These are phyloP conservation scores for Ceuthmochares aereus DNA, from an alignment of 2,113 vertebrate species.

Conservation along the genomic window DNA sequence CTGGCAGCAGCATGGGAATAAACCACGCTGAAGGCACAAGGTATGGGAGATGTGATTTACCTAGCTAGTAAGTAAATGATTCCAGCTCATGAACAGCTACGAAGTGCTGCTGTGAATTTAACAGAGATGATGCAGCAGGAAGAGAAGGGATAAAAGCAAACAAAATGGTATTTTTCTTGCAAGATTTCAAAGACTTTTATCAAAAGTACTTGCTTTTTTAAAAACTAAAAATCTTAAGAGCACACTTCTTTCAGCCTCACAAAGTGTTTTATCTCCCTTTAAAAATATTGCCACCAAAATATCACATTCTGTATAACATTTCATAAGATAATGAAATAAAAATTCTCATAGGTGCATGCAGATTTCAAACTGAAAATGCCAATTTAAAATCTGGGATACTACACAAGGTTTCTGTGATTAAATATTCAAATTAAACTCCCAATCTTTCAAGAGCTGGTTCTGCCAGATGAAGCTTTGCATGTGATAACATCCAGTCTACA, in stretches of 20 bases:
- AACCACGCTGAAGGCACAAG: background rate
- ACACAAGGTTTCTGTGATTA: background rate
- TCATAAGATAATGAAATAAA: background rate
- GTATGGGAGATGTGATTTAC: background rate
- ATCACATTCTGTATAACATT: background rate
- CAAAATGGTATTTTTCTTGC: background rate
- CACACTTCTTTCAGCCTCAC: background rate
- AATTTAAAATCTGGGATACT: background rate
- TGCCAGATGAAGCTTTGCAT: background rate
- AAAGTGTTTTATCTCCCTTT: background rate
- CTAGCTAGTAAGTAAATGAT: background rate
- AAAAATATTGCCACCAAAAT: background rate
- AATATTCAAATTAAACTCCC: background rate
- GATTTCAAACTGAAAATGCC: background rate
- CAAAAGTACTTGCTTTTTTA: background rate
- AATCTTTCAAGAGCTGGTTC: background rate
- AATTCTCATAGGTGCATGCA: background rate
- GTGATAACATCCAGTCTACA: rapidly evolving
- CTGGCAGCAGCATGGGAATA: background rate
- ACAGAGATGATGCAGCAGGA: background rate
- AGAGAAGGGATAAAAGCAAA: background rate
- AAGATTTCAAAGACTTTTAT: background rate
- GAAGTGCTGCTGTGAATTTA: background rate
- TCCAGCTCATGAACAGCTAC: background rate
- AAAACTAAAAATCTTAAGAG: background rate